Percentiles rank a stretch among this genome's conserved stretches.
These are phyloP conservation scores for Procambarus virginalis DNA, from an alignment of 1,140 invertebrate genomes.

Conservation along the genomic window DNA sequence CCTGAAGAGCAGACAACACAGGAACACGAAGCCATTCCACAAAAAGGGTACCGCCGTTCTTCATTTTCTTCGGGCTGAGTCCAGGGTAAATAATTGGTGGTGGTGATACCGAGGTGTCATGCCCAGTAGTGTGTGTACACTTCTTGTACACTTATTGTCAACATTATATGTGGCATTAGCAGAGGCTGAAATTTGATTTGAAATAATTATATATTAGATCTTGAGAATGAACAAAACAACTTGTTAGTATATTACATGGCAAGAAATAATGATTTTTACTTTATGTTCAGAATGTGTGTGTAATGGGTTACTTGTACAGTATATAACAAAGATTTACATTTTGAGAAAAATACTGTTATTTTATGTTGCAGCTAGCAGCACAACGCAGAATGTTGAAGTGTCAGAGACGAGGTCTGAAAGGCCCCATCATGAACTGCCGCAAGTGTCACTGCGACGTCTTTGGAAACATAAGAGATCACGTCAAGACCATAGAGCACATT, in stretches of 20 bases:
- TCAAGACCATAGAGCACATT: constrained; percentile 53
- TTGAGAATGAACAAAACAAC: too few species aligned
- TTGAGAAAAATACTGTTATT: too few species aligned
- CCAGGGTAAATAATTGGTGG: background rate
- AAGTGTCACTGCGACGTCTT: constrained; percentile 54
- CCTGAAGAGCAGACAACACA: constrained; percentile 27
- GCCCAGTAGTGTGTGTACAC: background rate
- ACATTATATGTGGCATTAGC: too few species aligned
- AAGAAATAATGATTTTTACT: background rate
- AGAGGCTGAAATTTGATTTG: too few species aligned
- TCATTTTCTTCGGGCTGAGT: constrained; percentile 41
- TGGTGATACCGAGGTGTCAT: background rate
- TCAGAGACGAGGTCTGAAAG: constrained; percentile 30
- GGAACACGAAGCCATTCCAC: constrained; percentile 33
- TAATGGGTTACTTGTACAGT: too few species aligned
- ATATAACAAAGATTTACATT: too few species aligned
- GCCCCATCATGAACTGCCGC: constrained; percentile 35
- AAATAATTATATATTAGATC: too few species aligned
- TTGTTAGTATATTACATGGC: background rate
- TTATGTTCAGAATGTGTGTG: too few species aligned
- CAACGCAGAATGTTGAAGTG: constrained; percentile 36
- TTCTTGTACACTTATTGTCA: too few species aligned
- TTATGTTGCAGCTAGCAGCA: constrained; percentile 4
- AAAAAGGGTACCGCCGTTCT: constrained; percentile 32
- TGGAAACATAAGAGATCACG: constrained; percentile 26